These are phyloP conservation scores for Danaus chrysippus DNA, from an alignment of 2,888 invertebrate species.

Conservation along the genomic window DNA sequence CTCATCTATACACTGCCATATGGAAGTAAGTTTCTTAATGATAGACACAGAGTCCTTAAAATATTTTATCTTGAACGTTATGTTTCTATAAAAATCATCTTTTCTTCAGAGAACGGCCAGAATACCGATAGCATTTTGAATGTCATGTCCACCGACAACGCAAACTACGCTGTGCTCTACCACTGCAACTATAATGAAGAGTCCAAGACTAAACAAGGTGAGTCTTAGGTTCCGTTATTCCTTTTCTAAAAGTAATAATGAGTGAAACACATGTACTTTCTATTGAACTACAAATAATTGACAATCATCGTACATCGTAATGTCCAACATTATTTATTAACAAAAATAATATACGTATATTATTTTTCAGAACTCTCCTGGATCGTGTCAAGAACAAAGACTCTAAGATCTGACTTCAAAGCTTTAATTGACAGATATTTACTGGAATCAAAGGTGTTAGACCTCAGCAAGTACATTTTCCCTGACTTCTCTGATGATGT, in stretches of 20 bases:
- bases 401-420: constrained; percentile 37
- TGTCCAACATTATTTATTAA: too few species aligned
- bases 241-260: too few species aligned
- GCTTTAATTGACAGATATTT: too few species aligned
- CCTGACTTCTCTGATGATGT: too few species aligned
- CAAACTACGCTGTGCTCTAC: constrained; percentile 65
- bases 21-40: constrained; percentile 19
- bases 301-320: too few species aligned
- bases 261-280: too few species aligned
- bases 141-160: constrained; percentile 40
- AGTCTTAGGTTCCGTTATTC: too few species aligned
- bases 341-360: neutral
- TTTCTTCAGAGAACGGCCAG: neutral
- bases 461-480: too few species aligned
- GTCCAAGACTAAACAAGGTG: constrained; percentile 57
- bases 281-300: too few species aligned
- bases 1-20: constrained; percentile 18
- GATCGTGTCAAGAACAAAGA: constrained; percentile 59
- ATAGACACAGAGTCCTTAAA: too few species aligned
- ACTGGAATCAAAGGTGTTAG: too few species aligned
- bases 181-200: constrained; percentile 74
- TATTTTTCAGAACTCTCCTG: constrained; percentile 53
- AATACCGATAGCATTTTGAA: constrained; percentile 33
- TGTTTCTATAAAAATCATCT: neutral
- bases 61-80: too few species aligned